Percentiles rank a stretch among this genome's conserved stretches.
Evolutionary conservation across 1,140 invertebrate genomes (phyloP).

Genomic region (Drosophila aff.): DNA sequence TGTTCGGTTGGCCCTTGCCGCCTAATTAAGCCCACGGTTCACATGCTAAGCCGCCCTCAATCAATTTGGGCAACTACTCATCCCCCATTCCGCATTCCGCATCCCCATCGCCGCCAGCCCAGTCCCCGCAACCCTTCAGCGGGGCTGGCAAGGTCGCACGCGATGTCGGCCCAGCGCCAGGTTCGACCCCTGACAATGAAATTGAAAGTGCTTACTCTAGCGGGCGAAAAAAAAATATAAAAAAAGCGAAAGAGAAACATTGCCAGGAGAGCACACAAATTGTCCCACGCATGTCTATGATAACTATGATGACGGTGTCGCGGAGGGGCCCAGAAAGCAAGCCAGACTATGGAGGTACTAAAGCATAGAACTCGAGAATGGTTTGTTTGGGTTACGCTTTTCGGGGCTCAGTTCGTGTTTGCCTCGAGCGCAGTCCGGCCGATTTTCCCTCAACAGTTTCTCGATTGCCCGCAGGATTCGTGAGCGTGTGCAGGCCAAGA

Average conservation of each 20-base stretch:
- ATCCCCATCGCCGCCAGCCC: neutral
- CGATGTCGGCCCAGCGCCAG: constrained; percentile 10
- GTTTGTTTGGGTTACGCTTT: constrained; percentile 20
- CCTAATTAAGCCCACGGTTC: constrained; percentile 68
- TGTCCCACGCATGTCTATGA: constrained; percentile 32
- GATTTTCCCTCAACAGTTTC: constrained; percentile 10
- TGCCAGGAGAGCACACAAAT: constrained; percentile 18
- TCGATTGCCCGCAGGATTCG: constrained; percentile 4
- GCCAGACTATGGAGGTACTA: neutral
- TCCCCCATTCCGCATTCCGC: neutral
- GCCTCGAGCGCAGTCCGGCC: constrained; percentile 46
- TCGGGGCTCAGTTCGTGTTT: constrained; percentile 45
- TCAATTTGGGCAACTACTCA: constrained; percentile 50
- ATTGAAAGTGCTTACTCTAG: constrained; percentile 43
- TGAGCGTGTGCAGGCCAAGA: neutral
- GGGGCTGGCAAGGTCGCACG: constrained; percentile 46
- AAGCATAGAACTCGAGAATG: constrained; percentile 5
- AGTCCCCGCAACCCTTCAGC: constrained; percentile 20
- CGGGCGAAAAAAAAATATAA: neutral
- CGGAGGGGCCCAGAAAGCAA: neutral
- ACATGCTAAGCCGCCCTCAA: constrained; percentile 68
- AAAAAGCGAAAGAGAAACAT: neutral
- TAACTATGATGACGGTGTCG: constrained; percentile 12
- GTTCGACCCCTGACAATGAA: constrained; percentile 36
- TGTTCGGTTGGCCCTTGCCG: constrained; percentile 30